phyloP scores from a whole-genome alignment of 2,888 invertebrate species.

The Cosmia pyralina region DNA sequence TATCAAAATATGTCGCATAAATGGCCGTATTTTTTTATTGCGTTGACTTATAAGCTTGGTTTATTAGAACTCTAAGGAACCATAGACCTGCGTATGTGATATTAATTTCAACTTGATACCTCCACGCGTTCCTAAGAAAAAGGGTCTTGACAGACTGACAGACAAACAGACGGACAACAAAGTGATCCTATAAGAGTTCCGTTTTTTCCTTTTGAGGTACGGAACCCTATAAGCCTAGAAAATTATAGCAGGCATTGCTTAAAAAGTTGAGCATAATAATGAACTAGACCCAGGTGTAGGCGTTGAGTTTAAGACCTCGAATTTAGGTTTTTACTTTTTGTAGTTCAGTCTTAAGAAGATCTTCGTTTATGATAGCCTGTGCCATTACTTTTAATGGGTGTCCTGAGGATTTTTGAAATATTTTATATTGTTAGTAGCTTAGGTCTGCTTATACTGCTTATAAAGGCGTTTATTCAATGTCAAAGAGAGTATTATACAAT shows the following conservation, averaged over 20 bases:
- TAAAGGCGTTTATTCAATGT: background rate
- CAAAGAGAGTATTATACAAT: too few species aligned
- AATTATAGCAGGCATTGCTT: constrained; percentile 25
- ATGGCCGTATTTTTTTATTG: too few species aligned
- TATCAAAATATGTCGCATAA: too few species aligned
- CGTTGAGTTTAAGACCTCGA: constrained; percentile 4
- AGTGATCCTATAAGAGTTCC: too few species aligned
- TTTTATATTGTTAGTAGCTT: background rate
- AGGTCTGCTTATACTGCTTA: background rate
- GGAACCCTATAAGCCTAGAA: constrained; percentile 15
- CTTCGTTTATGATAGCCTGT: background rate
- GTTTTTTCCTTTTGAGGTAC: too few species aligned
- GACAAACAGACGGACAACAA: too few species aligned
- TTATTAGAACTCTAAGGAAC: too few species aligned
- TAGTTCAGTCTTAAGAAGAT: background rate
- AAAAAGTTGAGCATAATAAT: constrained; percentile 14
- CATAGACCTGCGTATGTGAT: too few species aligned
- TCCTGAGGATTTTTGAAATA: constrained; percentile 7
- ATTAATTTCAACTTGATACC: too few species aligned
- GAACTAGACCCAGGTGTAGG: constrained; percentile 36
- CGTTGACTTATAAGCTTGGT: too few species aligned
- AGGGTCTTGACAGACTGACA: too few species aligned
- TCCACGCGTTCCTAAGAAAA: too few species aligned
- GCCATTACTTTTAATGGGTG: constrained; percentile 18
- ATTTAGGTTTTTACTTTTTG: constrained; percentile 9